Conservation (phyloP, 30 jellyfish, hydroid and myxozoan species). For the Aurelia sp. region DNA sequence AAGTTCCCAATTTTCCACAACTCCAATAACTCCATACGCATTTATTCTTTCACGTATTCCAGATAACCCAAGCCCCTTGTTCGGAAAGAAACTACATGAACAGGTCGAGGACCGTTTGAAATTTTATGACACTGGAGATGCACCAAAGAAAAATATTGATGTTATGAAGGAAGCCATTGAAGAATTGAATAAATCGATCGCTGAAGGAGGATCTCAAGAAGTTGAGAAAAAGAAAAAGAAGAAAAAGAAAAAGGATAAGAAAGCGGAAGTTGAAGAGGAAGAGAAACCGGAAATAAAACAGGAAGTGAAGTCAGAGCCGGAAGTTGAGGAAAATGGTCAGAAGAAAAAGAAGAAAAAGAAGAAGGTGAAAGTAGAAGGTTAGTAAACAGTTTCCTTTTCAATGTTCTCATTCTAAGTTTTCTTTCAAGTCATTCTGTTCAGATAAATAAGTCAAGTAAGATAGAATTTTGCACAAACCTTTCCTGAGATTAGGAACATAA, state of each 20-base stretch:
- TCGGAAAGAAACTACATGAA: slow-evolving; percentile 94
- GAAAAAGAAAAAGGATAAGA: slow-evolving; percentile 79
- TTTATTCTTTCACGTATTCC: background rate
- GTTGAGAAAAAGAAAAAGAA: slow-evolving; percentile 65
- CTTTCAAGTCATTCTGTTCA: too few species aligned
- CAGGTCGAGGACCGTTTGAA: slow-evolving; percentile 97
- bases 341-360: slow-evolving; percentile 40
- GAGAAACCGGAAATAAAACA: slow-evolving; percentile 19
- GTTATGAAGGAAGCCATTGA: slow-evolving; percentile 94
- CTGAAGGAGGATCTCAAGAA: slow-evolving; percentile 32
- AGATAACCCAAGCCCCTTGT: slow-evolving; percentile 84
- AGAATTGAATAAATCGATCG: slow-evolving; percentile 65
- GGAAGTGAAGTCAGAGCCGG: slow-evolving; percentile 5
- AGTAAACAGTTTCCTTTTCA: background rate
- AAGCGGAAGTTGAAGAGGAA: slow-evolving; percentile 45
- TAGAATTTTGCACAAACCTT: too few species aligned
- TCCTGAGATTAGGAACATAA: too few species aligned
- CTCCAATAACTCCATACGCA: too few species aligned
- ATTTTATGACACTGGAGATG: slow-evolving; percentile 94
- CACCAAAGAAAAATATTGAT: slow-evolving; percentile 95
- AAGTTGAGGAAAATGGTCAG: background rate
- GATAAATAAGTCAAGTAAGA: too few species aligned
- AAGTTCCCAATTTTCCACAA: too few species aligned
- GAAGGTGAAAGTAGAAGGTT: slow-evolving; percentile 24
- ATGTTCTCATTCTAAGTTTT: too few species aligned